Percentiles rank a stretch among this genome's conserved stretches.
Conservation (phyloP, 1,140 invertebrate species). For the Camponotus pennsylvanicus region DNA sequence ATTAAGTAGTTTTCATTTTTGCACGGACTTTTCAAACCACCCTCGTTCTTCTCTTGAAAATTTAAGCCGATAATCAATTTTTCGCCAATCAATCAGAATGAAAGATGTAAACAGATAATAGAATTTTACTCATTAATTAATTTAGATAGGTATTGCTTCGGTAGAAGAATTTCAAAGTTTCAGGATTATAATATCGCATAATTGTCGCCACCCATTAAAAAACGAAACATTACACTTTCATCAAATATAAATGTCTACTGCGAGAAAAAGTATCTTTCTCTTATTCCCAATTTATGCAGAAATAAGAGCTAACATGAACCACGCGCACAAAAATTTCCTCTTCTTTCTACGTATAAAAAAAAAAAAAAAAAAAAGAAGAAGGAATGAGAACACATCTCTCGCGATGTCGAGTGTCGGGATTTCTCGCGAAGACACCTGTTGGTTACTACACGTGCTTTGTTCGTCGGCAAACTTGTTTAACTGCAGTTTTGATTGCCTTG, state of each 20-base stretch:
- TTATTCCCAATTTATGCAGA: not conserved
- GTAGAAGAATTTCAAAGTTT: not conserved
- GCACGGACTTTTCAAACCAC: too few species aligned
- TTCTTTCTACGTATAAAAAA: not conserved
- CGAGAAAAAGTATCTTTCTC: not conserved
- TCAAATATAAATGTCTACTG: not conserved
- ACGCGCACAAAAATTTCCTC: not conserved
- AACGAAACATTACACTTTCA: not conserved
- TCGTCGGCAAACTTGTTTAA: conserved; percentile 17
- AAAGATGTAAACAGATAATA: not conserved
- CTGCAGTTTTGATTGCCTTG: conserved; percentile 17
- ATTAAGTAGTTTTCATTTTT: too few species aligned
- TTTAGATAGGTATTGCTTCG: not conserved
- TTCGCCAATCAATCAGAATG: not conserved
- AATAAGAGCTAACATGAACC: conserved; percentile 1
- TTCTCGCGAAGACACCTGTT: conserved; percentile 7
- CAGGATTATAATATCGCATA: not conserved
- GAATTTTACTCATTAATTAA: not conserved
- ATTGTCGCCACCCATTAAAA: not conserved
- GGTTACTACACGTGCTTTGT: conserved; percentile 30
- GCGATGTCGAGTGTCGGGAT: not conserved
- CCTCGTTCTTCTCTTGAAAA: not conserved
- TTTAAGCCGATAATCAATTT: conserved; percentile 7
- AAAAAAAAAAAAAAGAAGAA: not conserved
- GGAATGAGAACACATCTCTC: not conserved